These are phyloP conservation scores for Chymomyza procnemis DNA, from an alignment of 2,888 invertebrate genomes.

Conservation along the genomic window DNA sequence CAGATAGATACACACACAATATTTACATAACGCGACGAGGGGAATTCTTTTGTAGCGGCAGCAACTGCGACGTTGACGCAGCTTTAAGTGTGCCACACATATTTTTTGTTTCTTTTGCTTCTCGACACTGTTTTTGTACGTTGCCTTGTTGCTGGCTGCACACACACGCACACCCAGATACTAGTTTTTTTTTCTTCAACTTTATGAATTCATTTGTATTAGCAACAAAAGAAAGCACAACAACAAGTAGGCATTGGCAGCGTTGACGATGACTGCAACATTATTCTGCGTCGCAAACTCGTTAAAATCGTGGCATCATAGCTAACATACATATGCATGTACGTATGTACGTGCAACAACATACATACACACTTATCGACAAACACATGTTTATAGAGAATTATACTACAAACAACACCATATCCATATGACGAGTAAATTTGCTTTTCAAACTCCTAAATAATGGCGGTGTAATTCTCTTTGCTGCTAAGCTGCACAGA, in stretches of 20 bases:
- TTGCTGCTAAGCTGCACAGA: too few relatives aligned
- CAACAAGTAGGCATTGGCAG: slow-evolving; percentile 22
- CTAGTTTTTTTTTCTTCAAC: slow-evolving; percentile 28
- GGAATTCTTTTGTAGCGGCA: slow-evolving; percentile 55
- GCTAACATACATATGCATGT: slow-evolving; percentile 8
- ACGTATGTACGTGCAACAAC: slow-evolving; percentile 12
- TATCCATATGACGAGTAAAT: slow-evolving; percentile 20
- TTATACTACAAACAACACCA: neutral
- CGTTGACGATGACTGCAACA: slow-evolving; percentile 67
- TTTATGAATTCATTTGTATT: slow-evolving; percentile 65
- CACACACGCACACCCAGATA: slow-evolving; percentile 35
- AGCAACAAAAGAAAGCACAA: slow-evolving; percentile 42
- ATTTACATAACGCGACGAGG: slow-evolving; percentile 39
- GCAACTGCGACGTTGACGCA: slow-evolving; percentile 44
- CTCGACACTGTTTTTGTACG: slow-evolving; percentile 22
- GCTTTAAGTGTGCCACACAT: slow-evolving; percentile 67
- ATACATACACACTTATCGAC: slow-evolving; percentile 6
- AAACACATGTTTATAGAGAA: slow-evolving; percentile 20
- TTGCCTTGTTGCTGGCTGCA: slow-evolving; percentile 49
- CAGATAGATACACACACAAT: slow-evolving; percentile 38
- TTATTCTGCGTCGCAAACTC: slow-evolving; percentile 35
- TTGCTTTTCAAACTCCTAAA: neutral
- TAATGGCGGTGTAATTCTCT: too few relatives aligned
- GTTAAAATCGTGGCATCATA: slow-evolving; percentile 51
- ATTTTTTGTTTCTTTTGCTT: slow-evolving; percentile 50